Percentiles rank a stretch among this genome's conserved stretches.
phyloP scores from a whole-genome alignment of 2,888 invertebrate species.

The Stictocephala bisonia region DNA sequence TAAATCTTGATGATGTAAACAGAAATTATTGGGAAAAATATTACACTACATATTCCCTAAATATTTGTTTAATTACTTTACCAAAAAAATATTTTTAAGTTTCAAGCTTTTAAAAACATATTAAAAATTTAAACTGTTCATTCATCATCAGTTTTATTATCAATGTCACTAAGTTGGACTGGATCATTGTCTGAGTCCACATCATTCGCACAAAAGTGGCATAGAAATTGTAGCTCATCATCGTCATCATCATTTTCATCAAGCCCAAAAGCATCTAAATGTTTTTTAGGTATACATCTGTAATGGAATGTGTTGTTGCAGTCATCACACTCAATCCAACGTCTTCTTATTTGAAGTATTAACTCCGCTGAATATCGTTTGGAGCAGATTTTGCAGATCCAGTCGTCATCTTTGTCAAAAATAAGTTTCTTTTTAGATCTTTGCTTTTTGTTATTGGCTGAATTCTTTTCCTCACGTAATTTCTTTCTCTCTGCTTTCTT shows the following conservation, averaged over 20 bases:
- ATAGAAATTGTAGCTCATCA: constrained; percentile 5
- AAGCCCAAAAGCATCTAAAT: not conserved
- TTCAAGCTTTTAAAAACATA: not conserved
- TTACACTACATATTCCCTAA: no score
- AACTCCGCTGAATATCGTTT: constrained; percentile 21
- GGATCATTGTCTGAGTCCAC: constrained; percentile 17
- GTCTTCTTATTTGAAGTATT: not conserved
- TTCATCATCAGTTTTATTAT: not conserved
- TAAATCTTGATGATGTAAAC: not conserved
- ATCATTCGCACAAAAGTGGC: constrained; percentile 6
- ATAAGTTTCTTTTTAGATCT: constrained; percentile 1
- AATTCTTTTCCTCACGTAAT: no score
- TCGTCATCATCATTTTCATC: constrained; percentile 26
- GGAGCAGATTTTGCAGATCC: constrained; percentile 2
- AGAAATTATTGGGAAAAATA: not conserved
- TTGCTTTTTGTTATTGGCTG: not conserved
- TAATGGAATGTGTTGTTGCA: constrained; percentile 2
- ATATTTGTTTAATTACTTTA: no score
- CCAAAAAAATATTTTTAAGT: not conserved
- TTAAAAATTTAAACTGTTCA: not conserved
- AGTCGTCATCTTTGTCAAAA: constrained; percentile 15
- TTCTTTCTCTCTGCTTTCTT: not conserved
- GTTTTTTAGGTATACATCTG: constrained; percentile 23
- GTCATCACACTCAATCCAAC: constrained; percentile 29
- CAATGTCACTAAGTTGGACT: not conserved